Percentiles rank a stretch among this genome's conserved stretches.
Conservation (phyloP, 2,113 vertebrate species). For the Zosterops borbonicus region DNA sequence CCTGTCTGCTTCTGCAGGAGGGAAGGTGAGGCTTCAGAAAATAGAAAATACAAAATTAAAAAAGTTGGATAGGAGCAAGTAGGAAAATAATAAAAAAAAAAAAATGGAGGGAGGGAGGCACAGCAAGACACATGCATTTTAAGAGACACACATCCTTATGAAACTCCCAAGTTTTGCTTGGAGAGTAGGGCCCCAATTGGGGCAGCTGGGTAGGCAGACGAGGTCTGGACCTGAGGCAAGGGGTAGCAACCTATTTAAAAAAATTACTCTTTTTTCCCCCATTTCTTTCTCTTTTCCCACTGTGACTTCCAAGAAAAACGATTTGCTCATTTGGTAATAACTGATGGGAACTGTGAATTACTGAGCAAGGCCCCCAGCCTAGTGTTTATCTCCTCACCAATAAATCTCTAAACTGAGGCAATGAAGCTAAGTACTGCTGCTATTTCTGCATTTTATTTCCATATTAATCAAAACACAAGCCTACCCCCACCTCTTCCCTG, state of each 20-base stretch:
- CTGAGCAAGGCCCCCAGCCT: slow-evolving; percentile 19
- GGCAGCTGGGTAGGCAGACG: background rate
- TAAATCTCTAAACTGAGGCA: slow-evolving; percentile 70
- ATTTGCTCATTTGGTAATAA: slow-evolving; percentile 65
- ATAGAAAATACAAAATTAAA: background rate
- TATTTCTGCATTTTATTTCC: slow-evolving; percentile 69
- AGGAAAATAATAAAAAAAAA: background rate
- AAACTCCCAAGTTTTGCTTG: background rate
- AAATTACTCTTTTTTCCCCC: accelerated
- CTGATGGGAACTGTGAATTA: slow-evolving; percentile 48
- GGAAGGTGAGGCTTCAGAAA: background rate
- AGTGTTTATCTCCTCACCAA: slow-evolving; percentile 57
- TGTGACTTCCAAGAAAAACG: slow-evolving; percentile 37
- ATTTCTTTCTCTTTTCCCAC: background rate
- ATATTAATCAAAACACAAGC: slow-evolving; percentile 65
- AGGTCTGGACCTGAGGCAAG: background rate
- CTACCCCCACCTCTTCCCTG: background rate
- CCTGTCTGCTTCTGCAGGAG: background rate
- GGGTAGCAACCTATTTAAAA: background rate
- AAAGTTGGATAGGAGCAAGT: background rate
- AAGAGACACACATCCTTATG: accelerated
- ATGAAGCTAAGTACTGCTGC: slow-evolving; percentile 60
- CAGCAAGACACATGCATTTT: background rate
- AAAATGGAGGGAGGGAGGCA: background rate
- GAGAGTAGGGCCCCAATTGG: background rate